Evolutionary conservation across 1,140 invertebrate genomes (phyloP).

Genomic region (Periplaneta americana): DNA sequence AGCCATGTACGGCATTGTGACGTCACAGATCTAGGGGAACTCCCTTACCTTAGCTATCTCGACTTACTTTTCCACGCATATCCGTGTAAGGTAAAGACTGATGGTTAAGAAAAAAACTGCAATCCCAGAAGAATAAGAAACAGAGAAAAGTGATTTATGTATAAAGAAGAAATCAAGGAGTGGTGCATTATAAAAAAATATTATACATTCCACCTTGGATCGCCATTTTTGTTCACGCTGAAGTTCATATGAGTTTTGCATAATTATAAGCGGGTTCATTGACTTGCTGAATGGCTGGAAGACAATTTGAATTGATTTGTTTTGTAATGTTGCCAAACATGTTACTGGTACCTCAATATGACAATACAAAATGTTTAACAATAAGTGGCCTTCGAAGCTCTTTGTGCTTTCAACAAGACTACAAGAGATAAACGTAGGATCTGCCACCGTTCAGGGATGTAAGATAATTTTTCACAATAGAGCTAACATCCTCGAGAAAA

Average conservation of each 20-base stretch:
- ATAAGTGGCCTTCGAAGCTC: too few species aligned
- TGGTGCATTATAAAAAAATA: background rate
- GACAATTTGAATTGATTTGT: background rate
- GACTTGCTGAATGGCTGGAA: background rate
- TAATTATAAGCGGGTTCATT: background rate
- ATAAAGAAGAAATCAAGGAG: background rate
- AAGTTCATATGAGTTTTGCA: background rate
- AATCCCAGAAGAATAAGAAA: background rate
- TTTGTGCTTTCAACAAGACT: too few species aligned
- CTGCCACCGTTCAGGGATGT: too few species aligned
- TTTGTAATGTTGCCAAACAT: background rate
- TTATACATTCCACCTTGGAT: background rate
- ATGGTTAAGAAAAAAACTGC: background rate
- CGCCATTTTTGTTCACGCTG: background rate
- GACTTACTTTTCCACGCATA: background rate
- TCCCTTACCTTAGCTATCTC: background rate
- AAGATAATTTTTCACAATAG: too few species aligned
- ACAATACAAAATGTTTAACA: too few species aligned
- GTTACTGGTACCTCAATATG: background rate
- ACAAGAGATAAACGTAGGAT: too few species aligned
- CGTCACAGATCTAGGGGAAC: background rate
- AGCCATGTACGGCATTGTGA: background rate
- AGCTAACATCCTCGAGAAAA: too few species aligned
- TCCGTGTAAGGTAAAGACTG: background rate
- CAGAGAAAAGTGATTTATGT: background rate